Percentiles rank a stretch among this genome's conserved stretches.
phyloP scores from a whole-genome alignment of 37 sponge, comb jelly and placozoan genomes.

The Spongia lamella region DNA sequence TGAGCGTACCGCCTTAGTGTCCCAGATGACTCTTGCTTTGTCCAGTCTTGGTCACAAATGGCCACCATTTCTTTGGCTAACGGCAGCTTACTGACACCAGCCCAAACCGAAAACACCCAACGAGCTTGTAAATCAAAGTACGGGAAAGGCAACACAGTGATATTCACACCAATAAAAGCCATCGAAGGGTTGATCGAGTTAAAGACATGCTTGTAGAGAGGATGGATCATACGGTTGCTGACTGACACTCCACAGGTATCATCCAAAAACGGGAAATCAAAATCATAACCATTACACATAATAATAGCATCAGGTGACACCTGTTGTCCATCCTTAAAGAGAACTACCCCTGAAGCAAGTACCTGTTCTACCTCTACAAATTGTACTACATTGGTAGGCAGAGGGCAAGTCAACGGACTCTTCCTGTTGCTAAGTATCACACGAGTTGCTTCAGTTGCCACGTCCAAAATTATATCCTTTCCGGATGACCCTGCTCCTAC shows the following conservation, averaged over 20 bases:
- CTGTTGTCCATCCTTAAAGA: slow-evolving; percentile 24
- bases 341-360: slow-evolving; percentile 21
- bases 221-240: slow-evolving; percentile 32
- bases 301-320: slow-evolving; percentile 47
- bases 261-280: slow-evolving; percentile 63
- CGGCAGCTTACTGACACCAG: slow-evolving; percentile 54
- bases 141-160: slow-evolving; percentile 32
- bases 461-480: slow-evolving; percentile 57
- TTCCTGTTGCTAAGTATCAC: slow-evolving; percentile 41
- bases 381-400: slow-evolving; percentile 51
- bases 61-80: slow-evolving; percentile 51
- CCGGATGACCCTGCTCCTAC: slow-evolving; percentile 74
- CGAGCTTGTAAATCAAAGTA: slow-evolving; percentile 46
- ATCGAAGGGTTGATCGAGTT: slow-evolving; percentile 57
- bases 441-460: slow-evolving; percentile 26
- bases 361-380: slow-evolving; percentile 22
- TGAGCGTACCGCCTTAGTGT: slow-evolving; percentile 43
- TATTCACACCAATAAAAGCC: slow-evolving; percentile 64
- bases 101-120: slow-evolving; percentile 51
- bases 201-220: slow-evolving; percentile 79
- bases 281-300: slow-evolving; percentile 75
- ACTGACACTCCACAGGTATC: slow-evolving; percentile 47
- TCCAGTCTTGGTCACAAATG: slow-evolving; percentile 30
- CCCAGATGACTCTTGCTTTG: slow-evolving; percentile 34
- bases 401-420: neutral